Conservation (phyloP, 2,888 invertebrate genomes). For the Lasioglossum pauxillum region DNA sequence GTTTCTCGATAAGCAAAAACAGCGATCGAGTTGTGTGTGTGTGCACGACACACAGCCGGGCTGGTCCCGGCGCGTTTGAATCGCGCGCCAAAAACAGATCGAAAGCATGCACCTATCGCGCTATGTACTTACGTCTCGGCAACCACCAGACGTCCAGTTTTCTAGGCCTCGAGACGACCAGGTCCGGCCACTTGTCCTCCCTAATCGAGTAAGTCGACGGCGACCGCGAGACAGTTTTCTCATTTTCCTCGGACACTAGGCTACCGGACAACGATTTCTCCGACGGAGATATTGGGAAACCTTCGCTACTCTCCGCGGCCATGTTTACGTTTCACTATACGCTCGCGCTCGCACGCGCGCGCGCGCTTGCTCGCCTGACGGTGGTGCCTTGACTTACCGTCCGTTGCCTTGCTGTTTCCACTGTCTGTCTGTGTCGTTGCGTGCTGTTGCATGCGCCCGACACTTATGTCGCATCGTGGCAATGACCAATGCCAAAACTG, state of each 20-base stretch:
- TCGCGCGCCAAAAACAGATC: conserved; percentile 56
- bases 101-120: conserved; percentile 50
- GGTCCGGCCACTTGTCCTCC: conserved; percentile 85
- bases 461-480: not conserved
- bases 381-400: not conserved
- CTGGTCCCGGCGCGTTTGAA: conserved; percentile 46
- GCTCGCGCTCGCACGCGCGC: conserved; percentile 34
- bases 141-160: conserved; percentile 83
- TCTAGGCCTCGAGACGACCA: conserved; percentile 82
- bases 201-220: conserved; percentile 86
- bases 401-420: not conserved
- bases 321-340: conserved; percentile 77
- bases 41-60: not conserved
- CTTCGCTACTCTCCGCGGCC: conserved; percentile 81
- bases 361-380: not conserved
- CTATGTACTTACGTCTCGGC: conserved; percentile 82
- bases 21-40: conserved; percentile 22
- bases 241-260: conserved; percentile 85
- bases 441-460: not conserved
- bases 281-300: conserved; percentile 83
- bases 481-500: not conserved
- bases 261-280: conserved; percentile 82
- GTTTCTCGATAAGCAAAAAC: conserved; percentile 24
- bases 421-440: not conserved
- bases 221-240: conserved; percentile 85